These are phyloP conservation scores for Pitangus sulphuratus DNA, from an alignment of 2,797 vertebrate species.

Conservation along the genomic window DNA sequence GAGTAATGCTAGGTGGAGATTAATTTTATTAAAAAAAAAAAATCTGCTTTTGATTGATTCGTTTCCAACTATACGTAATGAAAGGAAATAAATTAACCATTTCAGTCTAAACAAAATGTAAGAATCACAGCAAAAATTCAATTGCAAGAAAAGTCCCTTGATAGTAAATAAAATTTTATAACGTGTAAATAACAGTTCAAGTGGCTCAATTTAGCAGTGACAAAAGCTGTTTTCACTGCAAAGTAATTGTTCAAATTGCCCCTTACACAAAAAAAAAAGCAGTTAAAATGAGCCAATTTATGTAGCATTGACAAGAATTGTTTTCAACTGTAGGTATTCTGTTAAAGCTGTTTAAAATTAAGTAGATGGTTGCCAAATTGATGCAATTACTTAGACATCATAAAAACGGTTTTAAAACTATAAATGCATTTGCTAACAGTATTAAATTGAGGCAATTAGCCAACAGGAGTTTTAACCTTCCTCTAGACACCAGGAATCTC, in stretches of 20 bases:
- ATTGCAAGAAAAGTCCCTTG: constrained; percentile 26
- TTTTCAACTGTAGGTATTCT: constrained; percentile 57
- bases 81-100: constrained; percentile 29
- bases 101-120: constrained; percentile 26
- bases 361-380: constrained; percentile 55
- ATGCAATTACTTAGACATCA: constrained; percentile 61
- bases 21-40: not conserved
- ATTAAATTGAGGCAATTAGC: constrained; percentile 52
- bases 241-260: constrained; percentile 61
- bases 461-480: constrained; percentile 54
- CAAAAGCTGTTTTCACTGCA: constrained; percentile 66
- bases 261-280: not conserved
- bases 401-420: constrained; percentile 46
- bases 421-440: constrained; percentile 45
- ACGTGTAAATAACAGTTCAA: constrained; percentile 58
- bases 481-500: not conserved
- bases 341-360: constrained; percentile 69
- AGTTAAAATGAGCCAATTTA: constrained; percentile 57
- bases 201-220: constrained; percentile 50
- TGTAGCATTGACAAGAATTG: constrained; percentile 53
- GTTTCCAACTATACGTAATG: not conserved
- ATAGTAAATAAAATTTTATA: constrained; percentile 60
- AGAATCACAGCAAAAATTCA: constrained; percentile 9
- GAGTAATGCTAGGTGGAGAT: not conserved
- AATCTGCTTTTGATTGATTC: not conserved